Evolutionary conservation across 2,113 vertebrate species (phyloP).

Genomic region (Platycercus adscitus): DNA sequence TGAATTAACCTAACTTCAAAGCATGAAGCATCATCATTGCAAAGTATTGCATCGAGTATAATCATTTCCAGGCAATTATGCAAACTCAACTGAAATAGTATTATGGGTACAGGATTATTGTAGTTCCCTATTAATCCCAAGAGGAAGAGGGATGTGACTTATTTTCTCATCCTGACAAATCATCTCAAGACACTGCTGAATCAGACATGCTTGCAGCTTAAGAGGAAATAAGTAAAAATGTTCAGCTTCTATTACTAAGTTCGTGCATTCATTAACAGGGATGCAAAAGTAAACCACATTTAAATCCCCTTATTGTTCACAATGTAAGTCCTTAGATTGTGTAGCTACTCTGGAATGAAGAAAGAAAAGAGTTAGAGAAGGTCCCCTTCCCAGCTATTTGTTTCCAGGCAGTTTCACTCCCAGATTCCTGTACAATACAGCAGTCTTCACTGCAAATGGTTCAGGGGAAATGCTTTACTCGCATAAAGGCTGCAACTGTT

Average conservation of each 20-base stretch:
- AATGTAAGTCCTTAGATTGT: not conserved
- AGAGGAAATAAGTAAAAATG: slow-evolving; percentile 23
- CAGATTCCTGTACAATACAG: slow-evolving; percentile 9
- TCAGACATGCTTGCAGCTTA: slow-evolving; percentile 20
- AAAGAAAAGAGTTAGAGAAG: not conserved
- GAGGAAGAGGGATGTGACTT: slow-evolving; percentile 41
- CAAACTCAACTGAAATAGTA: slow-evolving; percentile 50
- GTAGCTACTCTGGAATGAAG: not conserved
- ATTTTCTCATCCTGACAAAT: slow-evolving; percentile 56
- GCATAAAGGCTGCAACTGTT: slow-evolving; percentile 57
- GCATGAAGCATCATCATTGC: not conserved
- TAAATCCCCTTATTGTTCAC: not conserved
- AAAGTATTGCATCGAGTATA: not conserved
- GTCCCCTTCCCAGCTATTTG: not conserved
- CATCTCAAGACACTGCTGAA: slow-evolving; percentile 33
- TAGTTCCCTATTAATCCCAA: slow-evolving; percentile 22
- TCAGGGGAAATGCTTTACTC: not conserved
- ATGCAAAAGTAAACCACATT: slow-evolving; percentile 18
- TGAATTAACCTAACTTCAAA: slow-evolving; percentile 34
- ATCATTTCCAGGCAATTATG: slow-evolving; percentile 33
- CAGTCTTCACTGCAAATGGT: not conserved
- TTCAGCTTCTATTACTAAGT: slow-evolving; percentile 3
- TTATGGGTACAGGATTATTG: slow-evolving; percentile 12
- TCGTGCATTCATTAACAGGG: not conserved
- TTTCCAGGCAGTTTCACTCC: slow-evolving; percentile 23